phyloP scores from a whole-genome alignment of 2,888 invertebrate species.

The Apamea epomidion region DNA sequence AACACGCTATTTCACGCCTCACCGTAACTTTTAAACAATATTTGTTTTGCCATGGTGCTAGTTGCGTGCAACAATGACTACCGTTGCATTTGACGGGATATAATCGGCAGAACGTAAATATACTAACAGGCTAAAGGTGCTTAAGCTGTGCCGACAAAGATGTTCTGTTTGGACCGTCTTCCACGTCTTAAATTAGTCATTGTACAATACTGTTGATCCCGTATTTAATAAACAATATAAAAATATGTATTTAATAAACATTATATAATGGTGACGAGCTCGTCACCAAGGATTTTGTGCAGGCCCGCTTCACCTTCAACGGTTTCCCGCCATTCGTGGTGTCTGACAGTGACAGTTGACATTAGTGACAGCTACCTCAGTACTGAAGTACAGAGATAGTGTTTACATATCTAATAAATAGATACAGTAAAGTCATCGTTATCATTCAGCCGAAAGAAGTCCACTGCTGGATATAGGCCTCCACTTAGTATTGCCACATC shows the following conservation, averaged over 20 bases:
- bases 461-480: neutral
- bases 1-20: conserved; percentile 59
- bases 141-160: conserved; percentile 10
- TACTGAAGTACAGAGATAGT: neutral
- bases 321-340: neutral
- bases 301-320: neutral
- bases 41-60: conserved; percentile 55
- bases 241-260: too few relatives aligned
- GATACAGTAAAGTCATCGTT: neutral
- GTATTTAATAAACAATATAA: too few relatives aligned
- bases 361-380: neutral
- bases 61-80: conserved; percentile 55
- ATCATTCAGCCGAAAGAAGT: neutral
- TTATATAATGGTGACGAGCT: too few relatives aligned
- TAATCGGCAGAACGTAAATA: conserved; percentile 32
- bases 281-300: neutral
- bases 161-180: neutral
- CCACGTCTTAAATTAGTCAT: neutral
- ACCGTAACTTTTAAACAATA: conserved; percentile 53
- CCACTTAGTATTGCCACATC: neutral
- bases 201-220: neutral
- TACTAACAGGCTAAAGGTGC: conserved; percentile 6
- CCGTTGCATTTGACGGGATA: conserved; percentile 45
- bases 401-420: neutral
- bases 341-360: neutral